Evolutionary conservation across 2,888 invertebrate genomes (phyloP), one percentile per base, ranked within the genome.

Genomic region (Gasteruption jaculator): DNA sequence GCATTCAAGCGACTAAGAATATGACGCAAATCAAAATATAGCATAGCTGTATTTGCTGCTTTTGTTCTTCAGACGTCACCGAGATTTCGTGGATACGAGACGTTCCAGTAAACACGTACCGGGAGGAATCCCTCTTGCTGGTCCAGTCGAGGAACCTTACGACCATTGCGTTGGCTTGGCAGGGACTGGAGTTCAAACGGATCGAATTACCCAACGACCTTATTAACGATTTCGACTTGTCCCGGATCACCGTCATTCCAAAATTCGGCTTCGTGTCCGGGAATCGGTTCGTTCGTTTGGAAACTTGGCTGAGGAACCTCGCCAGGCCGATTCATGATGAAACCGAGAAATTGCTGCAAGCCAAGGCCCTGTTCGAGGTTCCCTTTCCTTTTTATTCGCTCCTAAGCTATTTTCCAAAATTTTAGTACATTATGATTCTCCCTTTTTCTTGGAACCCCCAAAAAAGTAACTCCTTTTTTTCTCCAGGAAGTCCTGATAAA

Each of bases 101-200:
- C 38, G 46, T 76, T 24, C 68, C 67, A 2, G 41, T 74, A 1
- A 55, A 65, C 37, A 73, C 69, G 3, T 73, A 73, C 43, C 63
- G 73, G 37, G 69, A 74, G 44, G 75, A 76, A 39, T 63, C 71
- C 2, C 49, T 76, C 31, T 46, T 76, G 27, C 46, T 76, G 5
- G 57, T 71, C 3, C 73, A 76, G 54, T 59, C 57, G 11, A 49
- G 50, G 46, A 64, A 66, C 42, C 49, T 37, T 0, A 56, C 57
- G 1, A 43, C 60, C 3, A 35, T 58, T 1, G 52, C 52, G 10
- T 40, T 65, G 2, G 45, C 52, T 12, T 66, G 67, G 67, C 50
- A 59, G 4, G 60, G 52, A 3, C 25, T 36, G 18, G 48, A 41
- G 4, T 67, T 63, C 34, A 41, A 52, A 14, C 42, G 15, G 12